Evolutionary conservation across 30 jellyfish, hydroid and myxozoan species (phyloP), one percentile per base, ranked within the genome.

Genomic region (Aurelia coerulea): DNA sequence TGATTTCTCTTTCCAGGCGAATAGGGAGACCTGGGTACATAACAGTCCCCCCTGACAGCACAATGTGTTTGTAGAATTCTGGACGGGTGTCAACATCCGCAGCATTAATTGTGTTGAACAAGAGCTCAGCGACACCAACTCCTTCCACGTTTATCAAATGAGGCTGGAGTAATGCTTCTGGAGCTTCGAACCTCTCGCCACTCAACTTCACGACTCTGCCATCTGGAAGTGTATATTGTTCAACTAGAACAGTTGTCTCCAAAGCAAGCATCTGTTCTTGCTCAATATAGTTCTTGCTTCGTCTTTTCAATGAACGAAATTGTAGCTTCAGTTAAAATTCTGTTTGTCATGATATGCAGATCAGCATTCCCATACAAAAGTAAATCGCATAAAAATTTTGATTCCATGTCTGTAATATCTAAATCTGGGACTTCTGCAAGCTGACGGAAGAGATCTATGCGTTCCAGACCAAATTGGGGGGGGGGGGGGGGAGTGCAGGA

Each of bases 1-100:
- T 95, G 65, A 95, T 95, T 68, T 95, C 99, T 42, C 99, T 86
- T 52, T 95, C 99, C 74, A 95, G 84, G 18, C 99, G 95, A 73
- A 98, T 95, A 3, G 99, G 99, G n/a, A 95, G 69, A 35, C 99
- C 99, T 15, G 99, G 99, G 73, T 95, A 95, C 99, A 95, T 95
- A 46, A 98, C 90, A 16, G 95, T 91, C 2, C 99, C 99, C 65
- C 99, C 99, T 16, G 99, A 95, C 33, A 95, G 88, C 52, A 95
- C 99, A 63, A 95, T 95, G 78, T 95, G 99, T 69, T 95, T 95
- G 68, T 95, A 95, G 84, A 95, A 95, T 33, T 95, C 99, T 23
- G 99, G 88, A 31, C 99, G 85, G 63, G 99, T 95, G 83, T 95
- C 99, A 39, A 95, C 88, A 76, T 95, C 99, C 6, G 99, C 99